These are phyloP conservation scores for Erebia palarica DNA, from an alignment of 2,888 invertebrate genomes.

Conservation along the genomic window DNA sequence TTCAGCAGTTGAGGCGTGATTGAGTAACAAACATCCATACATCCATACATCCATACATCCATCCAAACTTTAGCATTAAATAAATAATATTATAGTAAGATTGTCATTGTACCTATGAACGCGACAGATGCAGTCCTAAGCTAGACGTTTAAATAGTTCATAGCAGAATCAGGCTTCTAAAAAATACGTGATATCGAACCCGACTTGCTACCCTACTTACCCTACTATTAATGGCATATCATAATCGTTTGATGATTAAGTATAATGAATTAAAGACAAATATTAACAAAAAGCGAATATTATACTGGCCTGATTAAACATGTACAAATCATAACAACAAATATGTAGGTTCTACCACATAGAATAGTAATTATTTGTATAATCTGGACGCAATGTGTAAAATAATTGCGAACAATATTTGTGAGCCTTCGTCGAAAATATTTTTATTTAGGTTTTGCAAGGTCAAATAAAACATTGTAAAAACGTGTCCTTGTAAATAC, in stretches of 20 bases:
- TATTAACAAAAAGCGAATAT: not conserved
- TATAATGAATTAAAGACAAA: not conserved
- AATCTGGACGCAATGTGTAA: constrained; percentile 12
- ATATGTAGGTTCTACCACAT: not conserved
- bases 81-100: too few relatives aligned
- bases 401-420: constrained; percentile 18
- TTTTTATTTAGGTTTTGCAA: constrained; percentile 16
- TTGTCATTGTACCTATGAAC: too few relatives aligned
- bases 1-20: too few relatives aligned
- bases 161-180: too few relatives aligned
- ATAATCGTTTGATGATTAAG: not conserved
- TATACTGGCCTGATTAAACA: not conserved
- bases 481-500: constrained; percentile 1
- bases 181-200: not conserved
- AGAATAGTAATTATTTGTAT: constrained; percentile 20
- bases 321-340: not conserved
- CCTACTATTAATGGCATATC: not conserved
- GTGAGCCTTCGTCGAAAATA: constrained; percentile 20
- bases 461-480: constrained; percentile 18
- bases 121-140: too few relatives aligned
- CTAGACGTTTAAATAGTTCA: too few relatives aligned
- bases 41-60: too few relatives aligned
- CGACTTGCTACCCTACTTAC: not conserved
- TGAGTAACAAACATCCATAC: too few relatives aligned
- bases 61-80: too few relatives aligned